Evolutionary conservation across 2,888 invertebrate species (phyloP), one percentile per base, ranked within the genome.

Genomic region (Theretra japonica): DNA sequence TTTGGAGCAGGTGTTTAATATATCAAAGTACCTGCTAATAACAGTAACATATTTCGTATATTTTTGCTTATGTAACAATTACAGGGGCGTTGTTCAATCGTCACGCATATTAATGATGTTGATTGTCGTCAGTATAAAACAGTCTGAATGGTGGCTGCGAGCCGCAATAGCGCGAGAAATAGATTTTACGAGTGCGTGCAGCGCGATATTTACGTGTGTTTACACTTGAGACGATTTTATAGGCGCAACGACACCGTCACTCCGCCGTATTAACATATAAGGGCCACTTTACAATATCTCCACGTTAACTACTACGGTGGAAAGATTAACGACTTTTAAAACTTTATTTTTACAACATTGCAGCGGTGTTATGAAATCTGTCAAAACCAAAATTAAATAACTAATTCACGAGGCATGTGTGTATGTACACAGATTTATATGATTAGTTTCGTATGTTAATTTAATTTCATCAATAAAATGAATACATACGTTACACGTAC

Each of bases 121-220:
- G 84, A 87, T 87, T 84, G 86, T 84, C 85, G 79, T 82, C 77
- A 79, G 79, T 84, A 84, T 86, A 87, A 85, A 86, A 86, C 87
- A 87, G 84, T 83, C 79, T 80, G 80, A 85, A 84, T 88, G 87
- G 84, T 86, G 84, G 79, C 76, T 82, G 82, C 83, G 82, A 81
- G 86, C 87, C 83, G 88, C 89, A 88, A 88, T 86, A 87, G 87
- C 81, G 88, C 89, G 86, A 88, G 91, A 93, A 94, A 94, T 94
- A 93, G 93, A 93, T 93, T 94, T 94, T 91, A 94, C 91, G 94
- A 92, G 90, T 88, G 90, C 88, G 87, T 90, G 90, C 86, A 90
- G 87, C 86, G 88, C 88, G 90, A 90, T 93, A 92, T 93, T 93
- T 91, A 92, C 93, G 90, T 89, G 83, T 93, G 93, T 93, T 94